phyloP scores from a whole-genome alignment of 2,113 vertebrate species.

The Nothobranchius kuhntae region DNA sequence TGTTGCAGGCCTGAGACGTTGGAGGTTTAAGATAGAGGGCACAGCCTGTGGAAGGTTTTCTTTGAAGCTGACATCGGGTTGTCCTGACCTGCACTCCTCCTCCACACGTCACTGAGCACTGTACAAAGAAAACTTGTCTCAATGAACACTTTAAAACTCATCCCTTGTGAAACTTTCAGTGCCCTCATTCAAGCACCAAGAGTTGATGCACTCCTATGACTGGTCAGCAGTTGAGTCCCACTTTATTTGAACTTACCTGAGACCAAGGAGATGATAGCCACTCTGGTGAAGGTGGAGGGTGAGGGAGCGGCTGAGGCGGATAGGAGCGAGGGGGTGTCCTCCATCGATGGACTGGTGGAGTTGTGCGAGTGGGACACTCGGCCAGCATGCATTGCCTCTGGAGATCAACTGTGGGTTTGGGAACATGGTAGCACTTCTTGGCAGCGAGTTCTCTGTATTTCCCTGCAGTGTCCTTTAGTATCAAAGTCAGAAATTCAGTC shows the following conservation, averaged over 20 bases:
- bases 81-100: slow-evolving; percentile 84
- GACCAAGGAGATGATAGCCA: slow-evolving; percentile 88
- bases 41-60: slow-evolving; percentile 75
- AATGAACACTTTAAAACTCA: neutral
- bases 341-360: slow-evolving; percentile 50
- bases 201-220: neutral
- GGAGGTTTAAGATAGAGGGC: slow-evolving; percentile 73
- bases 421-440: slow-evolving; percentile 83
- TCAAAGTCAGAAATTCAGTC: neutral
- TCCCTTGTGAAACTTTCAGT: neutral
- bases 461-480: slow-evolving; percentile 75
- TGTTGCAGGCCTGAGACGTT: slow-evolving; percentile 85
- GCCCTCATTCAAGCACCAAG: too few species aligned
- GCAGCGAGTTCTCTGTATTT: slow-evolving; percentile 83
- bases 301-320: slow-evolving; percentile 47
- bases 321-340: slow-evolving; percentile 12
- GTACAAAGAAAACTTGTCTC: slow-evolving; percentile 13
- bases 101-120: slow-evolving; percentile 89
- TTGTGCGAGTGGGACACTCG: slow-evolving; percentile 71
- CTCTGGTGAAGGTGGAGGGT: slow-evolving; percentile 48
- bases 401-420: slow-evolving; percentile 77
- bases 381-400: slow-evolving; percentile 74
- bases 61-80: slow-evolving; percentile 80
- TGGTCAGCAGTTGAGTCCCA: neutral
- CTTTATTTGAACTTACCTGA: slow-evolving; percentile 74